A percentile compares a stretch with the other conserved stretches of the same genome.
Conservation (phyloP, 2,888 invertebrate genomes). For the Lasius platythorax region DNA sequence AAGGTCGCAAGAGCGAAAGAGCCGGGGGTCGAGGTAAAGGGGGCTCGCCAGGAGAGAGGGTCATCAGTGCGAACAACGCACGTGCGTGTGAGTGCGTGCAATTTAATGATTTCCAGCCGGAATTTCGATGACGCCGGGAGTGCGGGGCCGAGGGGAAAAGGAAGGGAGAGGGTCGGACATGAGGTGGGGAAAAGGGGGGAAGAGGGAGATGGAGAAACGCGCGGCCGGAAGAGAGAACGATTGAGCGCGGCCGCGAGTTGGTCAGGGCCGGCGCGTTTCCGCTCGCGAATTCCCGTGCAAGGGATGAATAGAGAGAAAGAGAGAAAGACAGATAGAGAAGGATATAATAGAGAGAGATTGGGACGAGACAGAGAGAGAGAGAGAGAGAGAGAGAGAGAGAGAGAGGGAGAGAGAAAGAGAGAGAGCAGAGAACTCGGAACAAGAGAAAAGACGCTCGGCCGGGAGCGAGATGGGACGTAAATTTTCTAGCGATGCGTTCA, state of each 20-base stretch:
- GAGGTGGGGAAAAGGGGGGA: background rate
- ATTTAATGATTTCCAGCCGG: slow-evolving; percentile 85
- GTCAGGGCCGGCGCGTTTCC: slow-evolving; percentile 72
- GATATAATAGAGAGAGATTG: slow-evolving; percentile 8
- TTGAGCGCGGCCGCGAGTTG: slow-evolving; percentile 65
- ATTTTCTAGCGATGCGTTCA: slow-evolving; percentile 85
- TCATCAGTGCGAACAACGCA: slow-evolving; percentile 70
- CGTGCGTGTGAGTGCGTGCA: slow-evolving; percentile 81
- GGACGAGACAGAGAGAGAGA: slow-evolving; percentile 8
- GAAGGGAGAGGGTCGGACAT: background rate
- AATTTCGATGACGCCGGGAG: slow-evolving; percentile 84
- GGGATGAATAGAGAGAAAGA: slow-evolving; percentile 46
- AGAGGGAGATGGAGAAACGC: slow-evolving; percentile 25
- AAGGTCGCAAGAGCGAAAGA: slow-evolving; percentile 54
- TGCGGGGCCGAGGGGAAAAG: slow-evolving; percentile 59
- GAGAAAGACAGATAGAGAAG: slow-evolving; percentile 4
- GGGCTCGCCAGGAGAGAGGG: slow-evolving; percentile 50
- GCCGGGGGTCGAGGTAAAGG: slow-evolving; percentile 51
- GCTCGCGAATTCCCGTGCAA: slow-evolving; percentile 70
- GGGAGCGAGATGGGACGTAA: slow-evolving; percentile 80
- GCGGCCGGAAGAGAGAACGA: slow-evolving; percentile 51
- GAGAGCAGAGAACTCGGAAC: slow-evolving; percentile 16
- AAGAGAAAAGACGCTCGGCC: slow-evolving; percentile 50
- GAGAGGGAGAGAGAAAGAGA: slow-evolving; percentile 23
- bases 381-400: slow-evolving; percentile 30